These are phyloP conservation scores for Trigoniulus corallinus DNA, from an alignment of 1,140 invertebrate genomes.

Conservation along the genomic window DNA sequence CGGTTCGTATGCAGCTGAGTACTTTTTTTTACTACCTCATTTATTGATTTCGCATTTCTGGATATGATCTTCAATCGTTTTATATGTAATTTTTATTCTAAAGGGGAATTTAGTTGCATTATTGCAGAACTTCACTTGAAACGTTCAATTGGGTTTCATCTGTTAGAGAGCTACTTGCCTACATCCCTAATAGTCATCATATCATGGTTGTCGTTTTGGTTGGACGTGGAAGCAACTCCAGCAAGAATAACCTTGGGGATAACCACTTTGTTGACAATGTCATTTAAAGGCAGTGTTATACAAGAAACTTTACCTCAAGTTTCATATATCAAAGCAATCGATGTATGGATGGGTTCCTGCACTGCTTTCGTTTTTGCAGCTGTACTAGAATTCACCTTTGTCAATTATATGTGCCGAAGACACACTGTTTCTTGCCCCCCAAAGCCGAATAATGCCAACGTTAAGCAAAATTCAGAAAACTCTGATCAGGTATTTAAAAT, in stretches of 20 bases:
- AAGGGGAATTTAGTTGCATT: constrained; percentile 43
- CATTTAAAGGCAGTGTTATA: constrained; percentile 31
- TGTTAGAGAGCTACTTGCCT: constrained; percentile 45
- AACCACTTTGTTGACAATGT: constrained; percentile 40
- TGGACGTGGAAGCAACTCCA: constrained; percentile 44
- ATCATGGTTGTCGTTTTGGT: constrained; percentile 48
- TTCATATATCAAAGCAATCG: constrained; percentile 35
- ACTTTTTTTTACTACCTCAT: neutral
- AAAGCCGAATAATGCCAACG: too few species aligned
- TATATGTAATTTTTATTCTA: neutral
- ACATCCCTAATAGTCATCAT: constrained; percentile 47
- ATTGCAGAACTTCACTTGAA: constrained; percentile 35
- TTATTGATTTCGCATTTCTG: neutral
- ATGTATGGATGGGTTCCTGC: constrained; percentile 34
- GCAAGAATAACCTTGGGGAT: constrained; percentile 41
- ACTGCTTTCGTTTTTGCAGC: constrained; percentile 30
- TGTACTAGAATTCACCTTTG: constrained; percentile 28
- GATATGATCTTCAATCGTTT: neutral
- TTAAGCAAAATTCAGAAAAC: too few species aligned
- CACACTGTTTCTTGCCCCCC: too few species aligned
- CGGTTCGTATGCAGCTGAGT: constrained; percentile 19
- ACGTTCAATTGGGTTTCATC: constrained; percentile 39
- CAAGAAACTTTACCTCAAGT: too few species aligned
- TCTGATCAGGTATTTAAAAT: too few species aligned
- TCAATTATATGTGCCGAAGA: constrained; percentile 23